Conservation (phyloP, 1,140 invertebrate species). For the Ladona fulva region DNA sequence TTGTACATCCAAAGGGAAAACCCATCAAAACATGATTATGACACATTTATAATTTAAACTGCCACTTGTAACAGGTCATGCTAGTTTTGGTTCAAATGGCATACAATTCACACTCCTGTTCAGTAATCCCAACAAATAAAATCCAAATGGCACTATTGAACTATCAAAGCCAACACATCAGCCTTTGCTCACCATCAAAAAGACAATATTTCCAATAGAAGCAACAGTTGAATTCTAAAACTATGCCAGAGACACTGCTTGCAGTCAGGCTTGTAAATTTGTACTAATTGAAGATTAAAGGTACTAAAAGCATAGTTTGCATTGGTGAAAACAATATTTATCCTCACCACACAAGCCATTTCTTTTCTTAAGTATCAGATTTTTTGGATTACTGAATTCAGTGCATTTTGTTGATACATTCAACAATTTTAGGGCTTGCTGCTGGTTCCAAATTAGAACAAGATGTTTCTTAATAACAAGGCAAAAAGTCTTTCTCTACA, state of each 20-base stretch:
- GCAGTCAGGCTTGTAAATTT: constrained; percentile 9
- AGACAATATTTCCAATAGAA: not conserved
- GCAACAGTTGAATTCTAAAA: not conserved
- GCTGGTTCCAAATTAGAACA: not conserved
- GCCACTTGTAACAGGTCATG: not conserved
- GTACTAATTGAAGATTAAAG: not conserved
- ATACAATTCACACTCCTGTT: not conserved
- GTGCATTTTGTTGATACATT: not conserved
- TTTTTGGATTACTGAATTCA: not conserved
- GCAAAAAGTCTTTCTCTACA: not conserved
- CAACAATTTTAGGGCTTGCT: not conserved
- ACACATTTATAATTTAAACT: not conserved
- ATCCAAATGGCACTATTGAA: not conserved
- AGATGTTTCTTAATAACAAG: not conserved
- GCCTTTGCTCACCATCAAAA: not conserved
- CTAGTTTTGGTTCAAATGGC: not conserved
- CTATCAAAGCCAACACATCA: not conserved
- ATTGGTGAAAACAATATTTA: not conserved
- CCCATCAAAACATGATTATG: not conserved
- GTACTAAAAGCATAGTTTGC: not conserved
- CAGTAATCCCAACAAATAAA: not conserved
- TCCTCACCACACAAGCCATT: not conserved
- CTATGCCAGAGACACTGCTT: constrained; percentile 1
- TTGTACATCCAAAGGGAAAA: not conserved
- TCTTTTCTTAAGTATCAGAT: constrained; percentile 4